phyloP scores from a whole-genome alignment of 2,113 vertebrate species.

The Cyprinodon tularosa region DNA sequence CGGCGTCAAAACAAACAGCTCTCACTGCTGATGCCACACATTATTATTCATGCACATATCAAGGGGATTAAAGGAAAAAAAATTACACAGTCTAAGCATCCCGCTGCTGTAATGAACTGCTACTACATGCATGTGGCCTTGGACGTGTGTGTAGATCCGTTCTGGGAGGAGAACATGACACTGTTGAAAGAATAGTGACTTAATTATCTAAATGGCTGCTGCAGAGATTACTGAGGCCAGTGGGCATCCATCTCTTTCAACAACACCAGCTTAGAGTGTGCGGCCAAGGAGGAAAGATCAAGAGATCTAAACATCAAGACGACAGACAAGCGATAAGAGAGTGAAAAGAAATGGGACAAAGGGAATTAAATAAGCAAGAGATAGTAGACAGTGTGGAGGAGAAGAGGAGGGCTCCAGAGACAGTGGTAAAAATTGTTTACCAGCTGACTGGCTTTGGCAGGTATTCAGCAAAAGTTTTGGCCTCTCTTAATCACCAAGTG shows the following conservation, averaged over 20 bases:
- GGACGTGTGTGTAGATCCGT: constrained; percentile 7
- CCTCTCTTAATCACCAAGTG: background rate
- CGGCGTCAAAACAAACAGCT: constrained; percentile 60
- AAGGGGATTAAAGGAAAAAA: background rate
- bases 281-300: constrained; percentile 59
- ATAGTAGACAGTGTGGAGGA: constrained; percentile 28
- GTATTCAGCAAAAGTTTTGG: background rate
- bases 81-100: background rate
- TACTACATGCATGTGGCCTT: constrained; percentile 3
- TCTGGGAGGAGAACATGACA: constrained; percentile 21
- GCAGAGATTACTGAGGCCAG: constrained; percentile 64
- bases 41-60: background rate
- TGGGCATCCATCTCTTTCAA: constrained; percentile 71
- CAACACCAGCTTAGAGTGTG: constrained; percentile 40
- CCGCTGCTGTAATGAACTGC: background rate
- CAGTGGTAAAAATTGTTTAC: constrained; percentile 26
- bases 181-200: constrained; percentile 67
- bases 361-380: constrained; percentile 35
- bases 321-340: constrained; percentile 37
- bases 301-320: constrained; percentile 62
- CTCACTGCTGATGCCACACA: constrained; percentile 32
- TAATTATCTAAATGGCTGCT: constrained; percentile 75
- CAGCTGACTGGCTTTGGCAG: constrained; percentile 15
- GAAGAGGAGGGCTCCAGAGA: constrained; percentile 20
- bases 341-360: constrained; percentile 23